Conservation (phyloP, 2,113 vertebrate species). For the Clarias magur region DNA sequence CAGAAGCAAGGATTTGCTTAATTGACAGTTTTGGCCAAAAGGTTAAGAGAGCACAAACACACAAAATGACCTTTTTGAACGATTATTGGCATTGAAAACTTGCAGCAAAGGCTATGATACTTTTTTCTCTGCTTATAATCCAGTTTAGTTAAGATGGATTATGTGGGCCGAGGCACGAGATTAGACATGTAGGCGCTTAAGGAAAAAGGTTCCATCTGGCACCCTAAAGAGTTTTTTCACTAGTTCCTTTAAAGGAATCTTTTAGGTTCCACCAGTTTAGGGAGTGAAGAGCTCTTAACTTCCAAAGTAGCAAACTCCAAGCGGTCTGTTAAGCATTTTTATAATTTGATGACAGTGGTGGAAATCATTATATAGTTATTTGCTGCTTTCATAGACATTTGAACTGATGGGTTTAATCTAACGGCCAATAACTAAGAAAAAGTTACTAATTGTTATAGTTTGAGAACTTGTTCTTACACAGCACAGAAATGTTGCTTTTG, state of each 20-base stretch:
- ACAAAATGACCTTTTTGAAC: constrained; percentile 23
- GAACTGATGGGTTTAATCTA: background rate
- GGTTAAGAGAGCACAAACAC: constrained; percentile 49
- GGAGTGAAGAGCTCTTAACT: background rate
- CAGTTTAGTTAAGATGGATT: constrained; percentile 12
- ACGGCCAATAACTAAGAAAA: background rate
- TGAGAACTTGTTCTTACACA: background rate
- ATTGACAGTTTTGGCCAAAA: constrained; percentile 71
- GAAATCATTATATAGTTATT: background rate
- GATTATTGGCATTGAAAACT: background rate
- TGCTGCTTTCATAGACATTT: background rate
- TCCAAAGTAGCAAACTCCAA: background rate
- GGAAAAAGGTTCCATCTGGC: background rate
- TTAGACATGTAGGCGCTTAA: constrained; percentile 1
- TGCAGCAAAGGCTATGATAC: background rate
- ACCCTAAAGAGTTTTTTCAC: background rate
- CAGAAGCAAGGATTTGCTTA: constrained; percentile 70
- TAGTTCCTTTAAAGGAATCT: background rate
- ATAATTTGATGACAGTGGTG: background rate
- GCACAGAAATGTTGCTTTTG: no score
- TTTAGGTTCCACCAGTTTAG: background rate
- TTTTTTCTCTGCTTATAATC: background rate
- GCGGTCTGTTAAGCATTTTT: background rate
- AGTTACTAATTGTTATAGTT: background rate
- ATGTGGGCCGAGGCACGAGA: background rate